Evolutionary conservation across 2,888 invertebrate species (phyloP), one percentile per base, ranked within the genome.

Genomic region (Chrysolina haemoptera): DNA sequence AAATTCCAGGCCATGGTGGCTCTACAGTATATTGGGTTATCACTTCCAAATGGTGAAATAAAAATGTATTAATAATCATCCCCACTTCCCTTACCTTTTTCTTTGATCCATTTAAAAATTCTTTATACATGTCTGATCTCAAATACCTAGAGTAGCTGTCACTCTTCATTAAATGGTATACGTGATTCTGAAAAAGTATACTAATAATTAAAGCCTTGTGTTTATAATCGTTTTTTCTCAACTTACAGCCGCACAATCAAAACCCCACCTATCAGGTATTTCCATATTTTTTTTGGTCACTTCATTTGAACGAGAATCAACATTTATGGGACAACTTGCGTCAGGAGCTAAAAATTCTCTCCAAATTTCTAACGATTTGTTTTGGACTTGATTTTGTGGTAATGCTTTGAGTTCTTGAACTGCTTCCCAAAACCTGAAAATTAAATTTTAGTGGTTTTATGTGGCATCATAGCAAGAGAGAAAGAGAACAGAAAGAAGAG

Each of bases 121-220:
- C 98, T 91, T 98, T 98, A 90, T 99, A 99, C 95, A 98, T 97
- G 83, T 99, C 99, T 0, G 98, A 99, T 79, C 99, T 94, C 69
- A 99, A 90, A 87, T 99, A 99, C 82, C 99, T 92, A 70, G 98
- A 98, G 87, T 99, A 99, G 86, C 98, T 98, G 89, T 99, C 99
- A 80, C 97, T 98, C 88, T 99, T 99, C 99, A 99, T 99, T 82
- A 99, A 90, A 86, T 98, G 98, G 89, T 98, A 99, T 50, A 99
- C 98, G 89, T 99, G 99, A 9, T 98, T 96, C 97, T 98, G 90
- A 53, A 53, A 53, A 53, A 14, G 12, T 20, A 20, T 53, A 35
- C 3, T 20, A 53, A 22, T 53, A 12, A 53, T 18, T 53, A 53
- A 11, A 20, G 2, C 20, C 2, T 53, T n/a, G 18, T 68, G 40